Base-by-base conservation (phyloP, 2,113 vertebrate species). In the Conger conger region DNA sequence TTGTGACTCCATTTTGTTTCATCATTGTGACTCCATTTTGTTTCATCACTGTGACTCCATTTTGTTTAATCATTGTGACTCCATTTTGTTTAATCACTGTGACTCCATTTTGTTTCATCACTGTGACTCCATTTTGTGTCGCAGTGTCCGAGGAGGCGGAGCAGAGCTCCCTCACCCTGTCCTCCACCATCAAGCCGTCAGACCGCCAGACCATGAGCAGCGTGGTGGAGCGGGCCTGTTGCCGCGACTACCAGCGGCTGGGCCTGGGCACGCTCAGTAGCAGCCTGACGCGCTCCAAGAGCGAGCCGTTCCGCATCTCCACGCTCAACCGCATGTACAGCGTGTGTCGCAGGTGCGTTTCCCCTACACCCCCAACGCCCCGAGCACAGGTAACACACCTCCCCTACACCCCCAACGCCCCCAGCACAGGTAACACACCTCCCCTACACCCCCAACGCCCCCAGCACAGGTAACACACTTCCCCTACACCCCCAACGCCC, bases 271-370 rank as follows among this genome's bases (percentile, higher is more conserved):
- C 98, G 0, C 96, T 99, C 83, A 98, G 98, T 85, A 99, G 95
- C 94, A 99, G 98, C 92, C 95, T 99, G 89, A 99, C 96, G 0
- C 96, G 98, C 23, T 97, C 97, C 83, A 99, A 98, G 91, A 98
- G 95, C 0, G 98, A 99, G 82, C 97, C 97, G 38, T 99, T 99
- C 92, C 95, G 97, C 76, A 96, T 99, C 89, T 98, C 97, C 1
- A 99, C 98, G 0, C 96, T 97, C 33, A 99, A 99, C 94, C 97
- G 98, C 92, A 99, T 99, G 98, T 99, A 99, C 42, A 96, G 94
- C 50, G 95, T 97, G 83, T 99, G 98, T 92, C 95, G 96, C 87
- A 99, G 98, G 98, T 99, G 84, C 93, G 95, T 0, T 23, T 9
- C 20, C 16, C 27, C 76, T n/a, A 27, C 57, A 27, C 2, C 57